Conservation (phyloP, 35 echinoderm and acorn worm species). For the Chiridota heheva region DNA sequence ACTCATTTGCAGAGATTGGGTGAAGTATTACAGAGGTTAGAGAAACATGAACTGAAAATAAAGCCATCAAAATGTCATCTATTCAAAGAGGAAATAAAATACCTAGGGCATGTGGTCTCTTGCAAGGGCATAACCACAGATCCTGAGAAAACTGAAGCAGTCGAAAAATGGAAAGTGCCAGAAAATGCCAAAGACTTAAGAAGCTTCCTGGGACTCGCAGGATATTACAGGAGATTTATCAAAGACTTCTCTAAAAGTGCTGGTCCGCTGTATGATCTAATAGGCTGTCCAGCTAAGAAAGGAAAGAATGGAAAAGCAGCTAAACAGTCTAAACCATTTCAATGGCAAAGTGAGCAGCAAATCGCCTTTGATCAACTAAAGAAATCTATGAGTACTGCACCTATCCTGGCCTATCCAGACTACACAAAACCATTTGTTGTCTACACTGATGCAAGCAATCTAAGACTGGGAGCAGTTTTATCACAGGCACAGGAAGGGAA, state of each 20-base stretch:
- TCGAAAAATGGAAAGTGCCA: conserved; percentile 57
- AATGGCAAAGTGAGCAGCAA: conserved; percentile 20
- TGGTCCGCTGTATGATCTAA: conserved; percentile 50
- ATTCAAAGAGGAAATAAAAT: conserved; percentile 44
- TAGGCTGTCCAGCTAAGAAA: not conserved
- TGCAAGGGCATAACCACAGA: conserved; percentile 49
- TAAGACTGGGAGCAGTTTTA: conserved; percentile 1
- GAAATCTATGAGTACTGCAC: not conserved
- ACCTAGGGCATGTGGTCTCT: conserved; percentile 61
- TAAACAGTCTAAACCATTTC: not conserved
- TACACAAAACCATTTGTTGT: conserved; percentile 11
- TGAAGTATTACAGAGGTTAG: not conserved
- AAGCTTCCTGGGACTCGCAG: conserved; percentile 61
- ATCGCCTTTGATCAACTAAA: not conserved
- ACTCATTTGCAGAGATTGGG: conserved; percentile 3
- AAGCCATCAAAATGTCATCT: conserved; percentile 72
- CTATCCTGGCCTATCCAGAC: conserved; percentile 22
- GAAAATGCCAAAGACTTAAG: conserved; percentile 16
- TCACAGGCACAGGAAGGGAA: not conserved
- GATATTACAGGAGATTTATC: conserved; percentile 63
- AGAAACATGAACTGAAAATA: conserved; percentile 54
- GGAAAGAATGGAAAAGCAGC: not conserved
- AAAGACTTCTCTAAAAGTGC: conserved; percentile 55
- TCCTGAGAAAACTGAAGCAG: conserved; percentile 42
- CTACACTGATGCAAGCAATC: not conserved